Conservation (phyloP, 2,888 invertebrate genomes). For the Allolobophora icterica region DNA sequence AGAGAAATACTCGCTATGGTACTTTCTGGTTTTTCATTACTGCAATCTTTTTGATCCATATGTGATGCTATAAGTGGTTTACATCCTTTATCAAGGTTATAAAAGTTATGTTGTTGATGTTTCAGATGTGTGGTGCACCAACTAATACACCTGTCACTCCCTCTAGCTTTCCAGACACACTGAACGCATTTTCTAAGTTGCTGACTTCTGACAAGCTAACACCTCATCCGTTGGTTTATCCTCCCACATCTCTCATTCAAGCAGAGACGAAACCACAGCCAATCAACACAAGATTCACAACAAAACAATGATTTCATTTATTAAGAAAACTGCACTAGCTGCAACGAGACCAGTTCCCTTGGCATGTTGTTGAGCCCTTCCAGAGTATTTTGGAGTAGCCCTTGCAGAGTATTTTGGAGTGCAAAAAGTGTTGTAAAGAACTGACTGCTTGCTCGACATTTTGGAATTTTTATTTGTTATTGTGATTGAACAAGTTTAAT, state of each 20-base stretch:
- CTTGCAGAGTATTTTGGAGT: background rate
- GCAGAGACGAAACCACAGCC: background rate
- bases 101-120: background rate
- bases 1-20: too few relatives aligned
- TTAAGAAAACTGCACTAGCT: background rate
- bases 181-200: constrained; percentile 85
- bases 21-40: background rate
- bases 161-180: constrained; percentile 88
- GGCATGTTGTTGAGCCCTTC: background rate
- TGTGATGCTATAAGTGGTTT: too few relatives aligned
- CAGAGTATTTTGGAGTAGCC: background rate
- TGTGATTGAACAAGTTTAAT: background rate
- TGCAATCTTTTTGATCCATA: background rate
- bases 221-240: background rate
- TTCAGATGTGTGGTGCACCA: constrained; percentile 69
- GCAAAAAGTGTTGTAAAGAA: background rate
- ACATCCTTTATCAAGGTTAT: background rate
- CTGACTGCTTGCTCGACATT: too few relatives aligned
- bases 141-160: constrained; percentile 93
- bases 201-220: constrained; percentile 11
- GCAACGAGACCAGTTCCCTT: background rate
- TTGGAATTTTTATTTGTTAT: too few relatives aligned
- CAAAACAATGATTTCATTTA: background rate
- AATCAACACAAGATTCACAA: background rate
- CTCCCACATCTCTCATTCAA: background rate